phyloP scores from a whole-genome alignment of 1,140 invertebrate species.

The Bilobella aurantiaca region DNA sequence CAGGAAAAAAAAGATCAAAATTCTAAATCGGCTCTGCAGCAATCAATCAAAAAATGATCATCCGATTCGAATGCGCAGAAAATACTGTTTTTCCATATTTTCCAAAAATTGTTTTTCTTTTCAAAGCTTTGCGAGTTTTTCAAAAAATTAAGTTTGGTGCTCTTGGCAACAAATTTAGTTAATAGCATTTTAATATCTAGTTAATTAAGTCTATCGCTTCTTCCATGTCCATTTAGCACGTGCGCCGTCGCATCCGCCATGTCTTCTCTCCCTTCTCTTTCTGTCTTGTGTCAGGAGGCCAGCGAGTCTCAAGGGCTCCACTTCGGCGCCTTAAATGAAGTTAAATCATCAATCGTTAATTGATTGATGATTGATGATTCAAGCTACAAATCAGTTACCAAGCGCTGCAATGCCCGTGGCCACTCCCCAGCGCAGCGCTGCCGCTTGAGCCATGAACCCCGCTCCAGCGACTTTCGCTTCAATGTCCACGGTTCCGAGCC shows the following conservation, averaged over 20 bases:
- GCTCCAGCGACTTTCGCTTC: slow-evolving; percentile 59
- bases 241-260: slow-evolving; percentile 81
- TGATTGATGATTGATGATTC: background rate
- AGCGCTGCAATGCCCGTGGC: slow-evolving; percentile 63
- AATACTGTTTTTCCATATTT: too few relatives aligned
- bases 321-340: slow-evolving; percentile 27
- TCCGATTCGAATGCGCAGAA: too few relatives aligned
- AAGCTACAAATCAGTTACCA: slow-evolving; percentile 52
- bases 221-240: slow-evolving; percentile 90
- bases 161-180: slow-evolving; percentile 8
- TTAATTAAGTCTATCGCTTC: slow-evolving; percentile 52
- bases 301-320: slow-evolving; percentile 80
- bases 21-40: too few relatives aligned
- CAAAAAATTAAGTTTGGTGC: too few relatives aligned
- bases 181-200: background rate
- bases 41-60: too few relatives aligned
- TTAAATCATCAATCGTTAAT: background rate
- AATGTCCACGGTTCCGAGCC: slow-evolving; percentile 70
- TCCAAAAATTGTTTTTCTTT: too few relatives aligned
- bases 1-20: too few relatives aligned
- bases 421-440: slow-evolving; percentile 75
- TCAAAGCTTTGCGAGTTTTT: too few relatives aligned
- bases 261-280: slow-evolving; percentile 76
- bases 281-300: slow-evolving; percentile 76
- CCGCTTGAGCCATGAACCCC: slow-evolving; percentile 58